A percentile compares a stretch with the other conserved stretches of the same genome.
Conservation (phyloP, 2,797 vertebrate species). For the Phoxinus dragarum region DNA sequence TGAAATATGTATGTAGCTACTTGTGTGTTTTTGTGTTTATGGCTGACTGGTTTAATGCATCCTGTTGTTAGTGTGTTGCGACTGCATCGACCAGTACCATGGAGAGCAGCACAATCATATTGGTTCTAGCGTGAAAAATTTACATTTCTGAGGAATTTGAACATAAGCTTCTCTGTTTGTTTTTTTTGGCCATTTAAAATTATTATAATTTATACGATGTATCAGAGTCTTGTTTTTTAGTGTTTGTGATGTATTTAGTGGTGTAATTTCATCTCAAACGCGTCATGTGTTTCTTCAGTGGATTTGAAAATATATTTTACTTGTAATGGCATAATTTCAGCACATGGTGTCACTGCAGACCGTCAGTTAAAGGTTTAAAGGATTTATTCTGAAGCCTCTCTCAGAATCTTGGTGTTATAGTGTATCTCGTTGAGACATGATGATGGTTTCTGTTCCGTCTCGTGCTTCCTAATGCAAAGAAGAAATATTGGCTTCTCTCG, state of each 20-base stretch:
- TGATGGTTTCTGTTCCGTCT: neutral
- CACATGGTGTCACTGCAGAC: conserved; percentile 61
- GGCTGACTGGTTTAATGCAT: neutral
- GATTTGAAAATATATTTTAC: neutral
- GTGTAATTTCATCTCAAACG: neutral
- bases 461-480: neutral
- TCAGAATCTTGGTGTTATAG: neutral
- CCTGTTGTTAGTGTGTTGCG: neutral
- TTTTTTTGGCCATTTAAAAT: neutral
- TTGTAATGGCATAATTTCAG: neutral
- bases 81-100: neutral
- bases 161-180: neutral
- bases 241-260: neutral
- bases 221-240: neutral
- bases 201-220: neutral
- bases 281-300: neutral
- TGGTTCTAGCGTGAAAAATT: neutral
- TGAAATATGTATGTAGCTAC: neutral
- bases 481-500: neutral
- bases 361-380: conserved; percentile 14
- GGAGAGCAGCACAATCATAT: neutral
- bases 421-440: neutral
- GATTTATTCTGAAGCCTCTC: neutral
- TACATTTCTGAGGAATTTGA: neutral
- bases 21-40: neutral